A percentile compares a stretch with the other conserved stretches of the same genome.
phyloP scores from a whole-genome alignment of 2,113 vertebrate species.

The Apistogramma diplotaenia region DNA sequence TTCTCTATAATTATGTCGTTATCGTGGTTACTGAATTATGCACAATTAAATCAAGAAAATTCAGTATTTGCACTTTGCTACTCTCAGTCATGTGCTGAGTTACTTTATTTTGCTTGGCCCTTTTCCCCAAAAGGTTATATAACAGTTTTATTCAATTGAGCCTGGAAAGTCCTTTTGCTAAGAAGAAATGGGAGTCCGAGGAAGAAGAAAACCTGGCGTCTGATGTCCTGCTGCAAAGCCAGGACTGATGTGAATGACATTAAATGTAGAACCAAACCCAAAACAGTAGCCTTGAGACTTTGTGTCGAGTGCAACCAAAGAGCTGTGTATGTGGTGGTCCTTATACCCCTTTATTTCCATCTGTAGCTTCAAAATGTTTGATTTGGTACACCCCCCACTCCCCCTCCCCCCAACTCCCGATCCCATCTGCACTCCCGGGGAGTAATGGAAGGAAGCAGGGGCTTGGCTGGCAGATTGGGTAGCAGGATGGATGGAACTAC shows the following conservation, averaged over 20 bases:
- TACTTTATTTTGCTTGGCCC: background rate
- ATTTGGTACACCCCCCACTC: slow-evolving; percentile 33
- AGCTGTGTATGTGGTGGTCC: slow-evolving; percentile 17
- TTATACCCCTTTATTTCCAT: slow-evolving; percentile 46
- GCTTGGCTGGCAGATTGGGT: slow-evolving; percentile 49
- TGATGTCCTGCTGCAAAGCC: slow-evolving; percentile 8
- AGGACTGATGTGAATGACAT: slow-evolving; percentile 39
- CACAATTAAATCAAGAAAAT: background rate
- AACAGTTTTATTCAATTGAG: slow-evolving; percentile 24
- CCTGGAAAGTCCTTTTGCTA: slow-evolving; percentile 38
- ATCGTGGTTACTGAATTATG: background rate
- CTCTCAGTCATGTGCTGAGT: background rate
- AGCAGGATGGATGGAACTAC: slow-evolving; percentile 68
- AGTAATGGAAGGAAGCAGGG: slow-evolving; percentile 67
- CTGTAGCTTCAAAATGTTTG: slow-evolving; percentile 23
- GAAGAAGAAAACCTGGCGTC: slow-evolving; percentile 40
- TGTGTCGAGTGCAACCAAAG: slow-evolving; percentile 21
- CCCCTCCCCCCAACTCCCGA: background rate
- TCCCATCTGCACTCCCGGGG: slow-evolving; percentile 21
- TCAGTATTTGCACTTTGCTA: background rate
- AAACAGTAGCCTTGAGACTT: slow-evolving; percentile 65
- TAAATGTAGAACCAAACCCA: slow-evolving; percentile 44
- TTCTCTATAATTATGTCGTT: slow-evolving; percentile 5
- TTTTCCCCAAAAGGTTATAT: slow-evolving; percentile 20
- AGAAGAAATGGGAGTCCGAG: slow-evolving; percentile 20